Evolutionary conservation across 2,888 invertebrate genomes (phyloP), one percentile per base, ranked within the genome.

Genomic region (Stratiomys singularior): DNA sequence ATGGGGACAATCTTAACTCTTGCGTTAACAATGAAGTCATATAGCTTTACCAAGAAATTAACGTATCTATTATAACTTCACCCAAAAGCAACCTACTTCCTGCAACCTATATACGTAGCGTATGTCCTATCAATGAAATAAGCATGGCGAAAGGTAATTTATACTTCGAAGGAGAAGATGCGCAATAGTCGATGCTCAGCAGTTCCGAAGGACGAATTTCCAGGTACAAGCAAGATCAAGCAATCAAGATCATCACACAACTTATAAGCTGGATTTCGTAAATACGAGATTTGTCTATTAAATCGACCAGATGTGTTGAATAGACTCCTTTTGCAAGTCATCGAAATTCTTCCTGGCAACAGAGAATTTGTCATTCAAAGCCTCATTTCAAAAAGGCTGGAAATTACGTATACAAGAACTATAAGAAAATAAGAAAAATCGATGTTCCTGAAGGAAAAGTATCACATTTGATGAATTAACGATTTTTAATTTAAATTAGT

Each of bases 201-300:
- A 52, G 52, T 52, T 9, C 15, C 52, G 52, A 52, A 52, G 18
- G 52, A 52, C 52, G 18, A 52, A 52, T 52, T 52, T 13, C 52
- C 52, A 52, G 52, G 52, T 52, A 5, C 15, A 52, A 5, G 4
- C 7, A 52, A 52, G 7, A 13, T 5, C 15, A 5, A 3, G 15
- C 52, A 52, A 52, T 5, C 4, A 52, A 52, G 52, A n/a, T 52
- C 18, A 52, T 52, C 52, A 52, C 7, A 52, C 52, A 52, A 52
- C 52, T 15, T 52, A 52, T n/a, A 52, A 52, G 52, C 52, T 15
- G 52, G 52, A 52, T 52, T 52, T 52, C 52, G 52, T 52, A 52
- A 52, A 52, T 52, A 4, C 15, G 52, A 15, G 52, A 52, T 52
- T 52, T 52, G 52, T 52, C 52, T 15, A 52, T 52, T 52, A 52